Evolutionary conservation across 2,797 vertebrate species (phyloP).

Genomic region (Danio albolineatus): DNA sequence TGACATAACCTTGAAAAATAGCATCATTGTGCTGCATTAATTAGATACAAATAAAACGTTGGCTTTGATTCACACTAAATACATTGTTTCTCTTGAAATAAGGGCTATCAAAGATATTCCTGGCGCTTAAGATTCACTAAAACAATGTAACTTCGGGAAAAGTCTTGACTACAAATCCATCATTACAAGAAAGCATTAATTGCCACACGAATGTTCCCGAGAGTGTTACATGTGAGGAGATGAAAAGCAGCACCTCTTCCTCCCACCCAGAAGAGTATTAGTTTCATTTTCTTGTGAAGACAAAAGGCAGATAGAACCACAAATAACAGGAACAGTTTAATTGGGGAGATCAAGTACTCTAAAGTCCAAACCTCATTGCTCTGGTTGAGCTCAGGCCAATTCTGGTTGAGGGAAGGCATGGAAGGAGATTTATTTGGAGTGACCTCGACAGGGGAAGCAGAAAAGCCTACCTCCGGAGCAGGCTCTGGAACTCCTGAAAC

Average conservation of each 20-base stretch:
- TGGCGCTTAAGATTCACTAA: not conserved
- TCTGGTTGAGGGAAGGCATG: slow-evolving; percentile 98
- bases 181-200: not conserved
- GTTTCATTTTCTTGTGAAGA: slow-evolving; percentile 19
- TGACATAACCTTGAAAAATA: not conserved
- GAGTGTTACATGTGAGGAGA: slow-evolving; percentile 13
- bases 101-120: not conserved
- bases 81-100: not conserved
- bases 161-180: not conserved
- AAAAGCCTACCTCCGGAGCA: slow-evolving; percentile 89
- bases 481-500: slow-evolving; percentile 86
- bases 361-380: slow-evolving; percentile 90
- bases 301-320: not conserved
- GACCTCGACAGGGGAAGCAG: slow-evolving; percentile 93
- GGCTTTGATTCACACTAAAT: not conserved
- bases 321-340: not conserved
- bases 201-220: not conserved
- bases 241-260: slow-evolving; percentile 11
- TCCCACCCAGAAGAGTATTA: slow-evolving; percentile 1
- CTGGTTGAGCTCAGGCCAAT: slow-evolving; percentile 98
- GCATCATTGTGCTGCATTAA: not conserved
- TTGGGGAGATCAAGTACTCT: not conserved
- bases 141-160: not conserved
- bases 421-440: slow-evolving; percentile 98
- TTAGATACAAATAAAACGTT: not conserved